phyloP scores from a whole-genome alignment of 2,888 invertebrate species.

The Melieria omissa region DNA sequence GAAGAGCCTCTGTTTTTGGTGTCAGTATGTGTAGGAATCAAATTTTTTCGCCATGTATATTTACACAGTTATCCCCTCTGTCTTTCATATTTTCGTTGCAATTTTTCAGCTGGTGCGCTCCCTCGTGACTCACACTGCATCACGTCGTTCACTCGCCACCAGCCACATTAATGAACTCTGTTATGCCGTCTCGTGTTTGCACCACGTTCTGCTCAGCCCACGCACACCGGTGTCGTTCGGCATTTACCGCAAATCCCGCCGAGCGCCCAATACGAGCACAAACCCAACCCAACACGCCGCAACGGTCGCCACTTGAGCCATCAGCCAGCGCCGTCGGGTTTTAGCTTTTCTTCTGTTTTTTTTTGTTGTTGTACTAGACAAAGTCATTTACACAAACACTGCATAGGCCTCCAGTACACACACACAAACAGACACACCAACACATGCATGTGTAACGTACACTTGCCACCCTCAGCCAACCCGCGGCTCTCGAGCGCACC shows the following conservation, averaged over 20 bases:
- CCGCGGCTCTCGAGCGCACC: no score
- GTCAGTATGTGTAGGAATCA: background rate
- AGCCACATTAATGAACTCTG: constrained; percentile 35
- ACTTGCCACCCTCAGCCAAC: no score
- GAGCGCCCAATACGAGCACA: background rate
- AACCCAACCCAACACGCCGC: background rate
- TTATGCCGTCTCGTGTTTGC: constrained; percentile 31
- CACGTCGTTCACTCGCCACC: no score
- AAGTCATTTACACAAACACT: background rate
- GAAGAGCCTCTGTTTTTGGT: background rate
- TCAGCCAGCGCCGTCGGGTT: background rate
- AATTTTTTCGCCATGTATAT: no score
- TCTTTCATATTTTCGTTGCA: background rate
- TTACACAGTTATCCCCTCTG: background rate
- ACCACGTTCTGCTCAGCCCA: background rate
- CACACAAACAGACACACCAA: background rate
- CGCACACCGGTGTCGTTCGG: no score
- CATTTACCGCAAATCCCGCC: background rate
- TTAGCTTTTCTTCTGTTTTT: no score
- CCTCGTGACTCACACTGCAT: background rate
- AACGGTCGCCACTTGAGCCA: background rate
- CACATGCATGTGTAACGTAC: background rate
- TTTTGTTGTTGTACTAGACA: no score
- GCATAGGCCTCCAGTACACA: background rate
- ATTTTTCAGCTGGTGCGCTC: background rate